Evolutionary conservation across 1,140 invertebrate species (phyloP), one percentile per base, ranked within the genome.

Genomic region (Drosophila lacteicornis): DNA sequence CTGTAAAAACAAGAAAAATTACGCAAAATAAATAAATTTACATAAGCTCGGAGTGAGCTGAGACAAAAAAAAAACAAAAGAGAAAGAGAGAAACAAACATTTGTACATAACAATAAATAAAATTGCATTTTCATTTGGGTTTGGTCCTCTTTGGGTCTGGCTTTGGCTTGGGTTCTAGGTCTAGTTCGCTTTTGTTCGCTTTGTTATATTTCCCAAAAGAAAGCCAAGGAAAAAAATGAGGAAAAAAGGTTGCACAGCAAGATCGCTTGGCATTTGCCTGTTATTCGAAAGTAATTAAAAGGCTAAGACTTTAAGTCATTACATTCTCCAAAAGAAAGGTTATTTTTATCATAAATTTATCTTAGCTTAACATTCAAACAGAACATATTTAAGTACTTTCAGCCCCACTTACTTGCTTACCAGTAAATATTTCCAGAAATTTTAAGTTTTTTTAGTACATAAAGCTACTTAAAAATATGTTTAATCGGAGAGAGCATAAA

Each of bases 1-100:
- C 79, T 90, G 85, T 84, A 73, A 82, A 82, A 85, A 91, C 90
- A 91, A 91, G 90, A 91, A 91, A 91, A 91, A 91, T 91, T 91
- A 91, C 90, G 77, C 77, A 75, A 91, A 91, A 91, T 91, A 91
- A 91, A 91, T 91, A 91, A 91, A 91, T 91, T 91, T 91, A 91
- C 90, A 91, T 91, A 91, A 91, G 90, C 85, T 86, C 49, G 62
- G 50, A 67, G 57, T 62, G 55, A 65, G 74, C 67, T 58, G 58
- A 57, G 61, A 27, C 70, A 47, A 51, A 63, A 68, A 62, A 36
- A 66, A 60, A 15, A 50, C 27, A n/a, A n/a, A n/a, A n/a, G n/a
- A n/a, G n/a, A n/a, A n/a, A n/a, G n/a, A 40, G 53, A 22, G 4
- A 63, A 70, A 45, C 46, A 69, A 82, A 84, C 75, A 74, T 80